phyloP scores from a whole-genome alignment of 2,888 invertebrate genomes.

The Stramonita haemastoma region DNA sequence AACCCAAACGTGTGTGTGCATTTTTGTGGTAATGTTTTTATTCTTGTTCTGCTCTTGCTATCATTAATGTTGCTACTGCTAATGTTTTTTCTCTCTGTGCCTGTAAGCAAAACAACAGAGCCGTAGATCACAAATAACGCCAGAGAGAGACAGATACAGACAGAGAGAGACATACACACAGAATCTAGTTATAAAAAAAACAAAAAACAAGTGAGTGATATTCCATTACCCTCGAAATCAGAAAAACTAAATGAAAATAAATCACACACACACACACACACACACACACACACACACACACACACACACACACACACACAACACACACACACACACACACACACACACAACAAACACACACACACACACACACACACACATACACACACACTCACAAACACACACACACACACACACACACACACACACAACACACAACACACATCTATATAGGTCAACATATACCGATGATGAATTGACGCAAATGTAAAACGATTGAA shows the following conservation, averaged over 20 bases:
- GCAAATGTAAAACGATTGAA: neutral
- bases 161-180: neutral
- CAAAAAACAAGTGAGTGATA: neutral
- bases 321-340: neutral
- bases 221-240: neutral
- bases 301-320: neutral
- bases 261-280: neutral
- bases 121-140: neutral
- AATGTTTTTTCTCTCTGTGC: neutral
- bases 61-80: too few species aligned
- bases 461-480: neutral
- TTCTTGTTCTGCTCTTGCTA: too few species aligned
- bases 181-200: neutral
- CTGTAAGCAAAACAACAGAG: neutral
- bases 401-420: neutral
- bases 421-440: too few species aligned
- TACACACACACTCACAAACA: neutral
- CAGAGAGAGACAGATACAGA: neutral
- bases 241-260: neutral
- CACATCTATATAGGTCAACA: neutral
- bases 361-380: too few species aligned
- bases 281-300: neutral
- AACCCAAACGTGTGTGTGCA: too few species aligned
- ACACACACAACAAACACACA: neutral
- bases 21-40: too few species aligned